Evolutionary conservation across 2,888 invertebrate genomes (phyloP), one percentile per base, ranked within the genome.

Genomic region (Pheosia gnoma): DNA sequence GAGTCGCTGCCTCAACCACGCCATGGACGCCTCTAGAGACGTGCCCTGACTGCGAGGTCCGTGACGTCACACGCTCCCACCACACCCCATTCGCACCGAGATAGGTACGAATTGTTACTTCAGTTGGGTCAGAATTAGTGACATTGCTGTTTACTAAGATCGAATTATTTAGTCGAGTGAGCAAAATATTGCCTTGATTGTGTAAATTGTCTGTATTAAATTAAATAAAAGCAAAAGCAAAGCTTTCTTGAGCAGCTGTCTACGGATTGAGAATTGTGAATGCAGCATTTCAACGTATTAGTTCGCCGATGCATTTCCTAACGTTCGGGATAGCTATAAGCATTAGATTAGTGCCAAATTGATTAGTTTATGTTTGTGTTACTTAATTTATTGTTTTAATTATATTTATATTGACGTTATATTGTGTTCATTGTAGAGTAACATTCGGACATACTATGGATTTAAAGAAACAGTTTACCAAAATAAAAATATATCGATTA

Each of bases 311-410:
- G 85, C 85, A 85, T 85, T 85, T 85, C 71, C 63, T 60, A 67
- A 76, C 75, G 80, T 72, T 68, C 74, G 74, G 73, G 67, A 75
- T 82, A 86, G 74, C 13, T 59, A 54, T 73, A 76, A 85, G 84
- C 85, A 84, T 87, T 90, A 90, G 89, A 81, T 75, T 90, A 91
- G 93, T 93, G 93, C 93, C 92, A 92, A 93, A 90, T 81, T 80
- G 70, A 78, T 76, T 74, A 77, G 81, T 82, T 83, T 78, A 72
- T 72, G 25, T 81, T 25, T 84, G 83, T 84, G 87, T 91, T 90
- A 89, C 88, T 90, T 93, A 90, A 91, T 89, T 91, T 92, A 92
- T 91, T 90, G 71, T 75, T 82, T 88, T 80, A 74, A 72, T 74
- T 68, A 61, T 62, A 45, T 55, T 65, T 61, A 54, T 56, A 37